Conservation (phyloP, 2,888 invertebrate genomes). For the Choreutis nemorana region DNA sequence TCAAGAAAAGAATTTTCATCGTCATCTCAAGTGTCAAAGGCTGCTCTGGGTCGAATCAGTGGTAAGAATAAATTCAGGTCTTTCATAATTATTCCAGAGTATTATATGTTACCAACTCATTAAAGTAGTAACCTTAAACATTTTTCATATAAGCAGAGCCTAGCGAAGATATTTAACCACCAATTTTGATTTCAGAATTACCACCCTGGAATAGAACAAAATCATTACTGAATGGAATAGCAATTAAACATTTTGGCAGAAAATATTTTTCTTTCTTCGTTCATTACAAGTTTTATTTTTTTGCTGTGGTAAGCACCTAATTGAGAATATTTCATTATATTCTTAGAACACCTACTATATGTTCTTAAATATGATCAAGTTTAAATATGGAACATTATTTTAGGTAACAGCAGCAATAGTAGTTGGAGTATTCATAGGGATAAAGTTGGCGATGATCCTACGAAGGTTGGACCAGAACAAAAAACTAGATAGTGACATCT, state of each 20-base stretch:
- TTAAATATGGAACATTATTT: no score
- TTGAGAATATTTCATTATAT: no score
- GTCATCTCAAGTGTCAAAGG: constrained; percentile 10
- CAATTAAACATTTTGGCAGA: constrained; percentile 24
- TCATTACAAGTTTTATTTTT: constrained; percentile 22
- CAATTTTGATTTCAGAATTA: constrained; percentile 22
- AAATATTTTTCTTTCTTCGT: constrained; percentile 34
- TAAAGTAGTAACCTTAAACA: no score
- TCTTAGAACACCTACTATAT: no score
- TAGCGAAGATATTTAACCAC: no score
- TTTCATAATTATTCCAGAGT: background rate
- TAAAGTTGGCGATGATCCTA: constrained; percentile 23
- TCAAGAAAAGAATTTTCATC: constrained; percentile 8
- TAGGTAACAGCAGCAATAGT: constrained; percentile 29
- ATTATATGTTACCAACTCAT: no score
- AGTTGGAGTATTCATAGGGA: constrained; percentile 34
- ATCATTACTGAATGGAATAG: constrained; percentile 9
- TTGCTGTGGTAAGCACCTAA: constrained; percentile 33
- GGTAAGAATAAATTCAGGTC: constrained; percentile 15
- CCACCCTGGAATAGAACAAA: constrained; percentile 18
- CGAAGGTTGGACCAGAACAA: constrained; percentile 17
- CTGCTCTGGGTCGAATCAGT: constrained; percentile 20
- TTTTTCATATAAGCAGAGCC: no score
- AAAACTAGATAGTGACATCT: constrained; percentile 26
- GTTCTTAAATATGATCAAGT: no score